Evolutionary conservation across 2,113 vertebrate species (phyloP), one percentile per base, ranked within the genome.

Genomic region (Apodemus speciosus): DNA sequence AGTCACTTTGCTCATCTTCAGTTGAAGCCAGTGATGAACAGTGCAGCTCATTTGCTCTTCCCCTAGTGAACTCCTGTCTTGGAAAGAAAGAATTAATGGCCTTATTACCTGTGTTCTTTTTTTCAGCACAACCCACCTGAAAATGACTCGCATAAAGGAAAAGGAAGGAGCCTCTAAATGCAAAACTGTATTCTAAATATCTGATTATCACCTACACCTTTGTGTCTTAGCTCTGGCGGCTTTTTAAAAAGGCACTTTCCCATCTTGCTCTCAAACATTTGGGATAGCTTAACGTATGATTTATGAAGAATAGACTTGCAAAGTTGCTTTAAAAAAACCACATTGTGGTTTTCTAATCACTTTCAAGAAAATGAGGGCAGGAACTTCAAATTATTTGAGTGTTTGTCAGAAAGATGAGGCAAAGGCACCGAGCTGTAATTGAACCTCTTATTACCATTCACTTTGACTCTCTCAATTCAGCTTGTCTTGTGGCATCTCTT

Each of bases 1-100:
- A 93, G 35, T 30, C 30, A 2, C 73, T 88, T 40, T 53, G 66
- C 73, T 76, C 58, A 40, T 49, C 80, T 71, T 66, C n/a, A 92
- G 1, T 16, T 27, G 79, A 86, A 94, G 3, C 56, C 53, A 32
- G 56, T 92, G 46, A 96, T 96, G 90, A 96, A 38, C 66, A 92
- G 91, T 46, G 89, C 64, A 64, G 90, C 88, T 90, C 60, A 81
- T n/a, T 88, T 92, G 27, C 62, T 58, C 91, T 92, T 94, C 32
- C 92, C 32, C 40, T 94, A 51, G 51, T 90, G 88, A 87, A 94
- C 89, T 96, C 88, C 66, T 90, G 51, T 1, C 16, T 40, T 3
- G 6, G 92, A 88, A 96, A 97, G 76, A 64, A 92, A 97, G 95
- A 91, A 92, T 76, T 90, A 93, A 95, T 94, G 79, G 64, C 32